A percentile compares a stretch with the other conserved stretches of the same genome.
Evolutionary conservation across 2,113 vertebrate genomes (phyloP).

Genomic region (Madoqua kirkii): DNA sequence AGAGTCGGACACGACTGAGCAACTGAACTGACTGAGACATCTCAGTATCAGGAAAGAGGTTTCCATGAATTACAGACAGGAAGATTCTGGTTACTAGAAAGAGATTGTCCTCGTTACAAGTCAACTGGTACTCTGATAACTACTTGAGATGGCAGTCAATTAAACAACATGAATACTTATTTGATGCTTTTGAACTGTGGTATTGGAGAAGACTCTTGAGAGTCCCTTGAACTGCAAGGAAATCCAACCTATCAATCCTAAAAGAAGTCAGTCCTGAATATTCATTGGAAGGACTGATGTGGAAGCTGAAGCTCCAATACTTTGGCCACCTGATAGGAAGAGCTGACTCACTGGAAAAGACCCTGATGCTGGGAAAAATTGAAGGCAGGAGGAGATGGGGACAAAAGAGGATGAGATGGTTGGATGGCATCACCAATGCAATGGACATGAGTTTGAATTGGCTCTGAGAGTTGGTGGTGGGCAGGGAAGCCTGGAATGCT

Average conservation of each 20-base stretch:
- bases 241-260: neutral
- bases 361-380: neutral
- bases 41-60: neutral
- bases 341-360: neutral
- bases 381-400: neutral
- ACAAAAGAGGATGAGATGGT: neutral
- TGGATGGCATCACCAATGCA: neutral
- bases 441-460: neutral
- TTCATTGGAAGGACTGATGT: neutral
- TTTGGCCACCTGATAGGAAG: neutral
- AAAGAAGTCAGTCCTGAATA: neutral
- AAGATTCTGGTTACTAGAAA: neutral
- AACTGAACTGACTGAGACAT: no score
- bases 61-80: neutral
- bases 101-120: accelerated
- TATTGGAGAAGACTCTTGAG: neutral
- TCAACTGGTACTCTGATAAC: neutral
- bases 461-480: neutral
- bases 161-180: neutral
- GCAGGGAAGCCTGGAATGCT: neutral
- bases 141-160: neutral
- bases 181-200: neutral
- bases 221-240: neutral
- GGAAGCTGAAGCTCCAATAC: neutral
- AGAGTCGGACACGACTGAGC: no score